These are phyloP conservation scores for Tipula lateralis DNA, from an alignment of 2,888 invertebrate species.

Conservation along the genomic window DNA sequence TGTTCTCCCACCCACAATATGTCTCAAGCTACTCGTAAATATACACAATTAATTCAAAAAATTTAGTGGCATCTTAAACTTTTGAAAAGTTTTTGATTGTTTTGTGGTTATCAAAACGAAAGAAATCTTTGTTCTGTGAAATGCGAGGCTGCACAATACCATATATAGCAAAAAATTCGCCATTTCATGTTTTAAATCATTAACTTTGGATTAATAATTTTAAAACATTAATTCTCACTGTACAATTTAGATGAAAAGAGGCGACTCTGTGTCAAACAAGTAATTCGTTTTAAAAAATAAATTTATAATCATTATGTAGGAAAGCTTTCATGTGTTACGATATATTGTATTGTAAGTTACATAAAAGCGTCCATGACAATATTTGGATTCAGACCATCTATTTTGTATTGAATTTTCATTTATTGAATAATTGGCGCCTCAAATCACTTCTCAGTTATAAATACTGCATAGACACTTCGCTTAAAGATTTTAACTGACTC, in stretches of 20 bases:
- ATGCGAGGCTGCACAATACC: not conserved
- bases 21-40: too few species aligned
- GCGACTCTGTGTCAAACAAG: not conserved
- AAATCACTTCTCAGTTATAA: too few species aligned
- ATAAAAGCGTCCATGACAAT: too few species aligned
- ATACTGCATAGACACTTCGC: too few species aligned
- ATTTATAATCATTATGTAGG: not conserved
- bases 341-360: too few species aligned
- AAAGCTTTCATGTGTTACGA: not conserved
- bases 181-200: not conserved
- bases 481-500: too few species aligned
- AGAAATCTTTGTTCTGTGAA: not conserved
- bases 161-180: not conserved
- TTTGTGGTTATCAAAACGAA: not conserved
- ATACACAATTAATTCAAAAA: not conserved
- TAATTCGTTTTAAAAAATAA: not conserved
- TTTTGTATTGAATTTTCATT: too few species aligned
- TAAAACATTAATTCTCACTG: not conserved
- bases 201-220: not conserved
- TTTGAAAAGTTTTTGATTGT: not conserved
- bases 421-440: too few species aligned
- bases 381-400: too few species aligned
- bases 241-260: too few species aligned
- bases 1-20: not conserved
- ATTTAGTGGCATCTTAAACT: not conserved